Conservation (phyloP, 2,888 invertebrate genomes). For the Bugulina stolonifera region DNA sequence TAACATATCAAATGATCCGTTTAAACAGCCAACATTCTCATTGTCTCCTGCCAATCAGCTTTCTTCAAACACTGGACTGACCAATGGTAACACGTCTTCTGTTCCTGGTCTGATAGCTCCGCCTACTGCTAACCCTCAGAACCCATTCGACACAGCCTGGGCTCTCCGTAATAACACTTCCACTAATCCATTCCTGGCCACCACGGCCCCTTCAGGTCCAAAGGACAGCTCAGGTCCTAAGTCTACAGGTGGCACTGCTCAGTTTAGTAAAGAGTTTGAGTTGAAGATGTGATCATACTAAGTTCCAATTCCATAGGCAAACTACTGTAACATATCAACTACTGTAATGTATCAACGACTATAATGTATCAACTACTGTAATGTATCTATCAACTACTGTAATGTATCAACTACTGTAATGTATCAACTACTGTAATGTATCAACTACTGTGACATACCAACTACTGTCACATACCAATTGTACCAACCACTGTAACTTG, state of each 20-base stretch:
- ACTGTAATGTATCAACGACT: too few relatives aligned
- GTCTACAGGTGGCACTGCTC: not conserved
- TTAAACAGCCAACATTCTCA: not conserved
- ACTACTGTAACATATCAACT: too few relatives aligned
- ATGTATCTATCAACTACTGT: too few relatives aligned
- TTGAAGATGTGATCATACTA: conserved; percentile 23
- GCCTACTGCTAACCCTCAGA: conserved; percentile 19
- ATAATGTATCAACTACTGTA: too few relatives aligned
- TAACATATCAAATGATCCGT: not conserved
- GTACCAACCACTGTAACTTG: too few relatives aligned
- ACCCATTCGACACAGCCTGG: conserved; percentile 82
- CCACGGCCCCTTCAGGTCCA: not conserved
- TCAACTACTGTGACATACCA: too few relatives aligned
- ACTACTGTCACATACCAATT: too few relatives aligned
- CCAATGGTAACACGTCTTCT: conserved; percentile 3
- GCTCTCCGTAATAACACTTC: conserved; percentile 50
- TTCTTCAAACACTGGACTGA: conserved; percentile 5
- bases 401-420: too few relatives aligned
- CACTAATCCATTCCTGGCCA: conserved; percentile 23
- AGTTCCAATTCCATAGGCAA: too few relatives aligned
- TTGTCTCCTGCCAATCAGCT: conserved; percentile 18
- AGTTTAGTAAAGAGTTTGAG: conserved; percentile 25
- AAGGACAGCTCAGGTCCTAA: not conserved
- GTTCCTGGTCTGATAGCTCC: not conserved
- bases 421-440: too few relatives aligned